Percentiles rank a stretch among this genome's conserved stretches.
These are phyloP conservation scores for Dasyurus viverrinus DNA, from an alignment of 2,113 vertebrate species.

Conservation along the genomic window DNA sequence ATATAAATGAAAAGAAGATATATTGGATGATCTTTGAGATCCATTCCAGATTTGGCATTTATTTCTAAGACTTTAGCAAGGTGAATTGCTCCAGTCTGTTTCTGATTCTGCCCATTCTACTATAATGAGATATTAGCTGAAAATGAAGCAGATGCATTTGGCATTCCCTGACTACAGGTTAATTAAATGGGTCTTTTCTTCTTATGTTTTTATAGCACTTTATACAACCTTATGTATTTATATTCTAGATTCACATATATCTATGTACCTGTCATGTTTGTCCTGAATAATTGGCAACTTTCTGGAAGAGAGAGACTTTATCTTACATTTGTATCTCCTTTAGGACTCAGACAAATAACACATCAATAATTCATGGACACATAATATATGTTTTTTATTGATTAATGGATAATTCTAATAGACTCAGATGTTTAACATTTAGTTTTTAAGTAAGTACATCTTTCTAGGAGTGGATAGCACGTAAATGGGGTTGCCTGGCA, in stretches of 20 bases:
- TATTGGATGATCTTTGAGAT: not conserved
- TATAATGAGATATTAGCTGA: not conserved
- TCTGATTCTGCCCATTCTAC: not conserved
- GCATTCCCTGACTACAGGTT: not conserved
- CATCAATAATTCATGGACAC: not conserved
- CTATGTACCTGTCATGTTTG: not conserved
- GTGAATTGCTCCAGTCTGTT: not conserved
- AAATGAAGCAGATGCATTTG: not conserved
- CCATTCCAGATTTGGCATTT: not conserved
- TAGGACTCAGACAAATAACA: not conserved
- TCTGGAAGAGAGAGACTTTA: not conserved
- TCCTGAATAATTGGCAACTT: not conserved
- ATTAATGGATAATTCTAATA: not conserved
- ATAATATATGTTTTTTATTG: not conserved
- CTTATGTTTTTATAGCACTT: not conserved
- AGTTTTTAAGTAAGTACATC: conserved; percentile 6
- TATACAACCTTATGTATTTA: not conserved
- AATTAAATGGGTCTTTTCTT: not conserved
- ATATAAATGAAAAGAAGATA: not conserved
- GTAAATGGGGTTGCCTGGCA: conserved; percentile 44
- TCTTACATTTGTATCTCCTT: not conserved
- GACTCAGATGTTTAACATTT: not conserved
- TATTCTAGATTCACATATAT: not conserved
- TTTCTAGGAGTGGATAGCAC: conserved; percentile 37
- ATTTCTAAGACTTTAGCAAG: not conserved